Evolutionary conservation across 2,113 vertebrate species (phyloP), one percentile per base, ranked within the genome.

Genomic region (Seriola rivoliana): DNA sequence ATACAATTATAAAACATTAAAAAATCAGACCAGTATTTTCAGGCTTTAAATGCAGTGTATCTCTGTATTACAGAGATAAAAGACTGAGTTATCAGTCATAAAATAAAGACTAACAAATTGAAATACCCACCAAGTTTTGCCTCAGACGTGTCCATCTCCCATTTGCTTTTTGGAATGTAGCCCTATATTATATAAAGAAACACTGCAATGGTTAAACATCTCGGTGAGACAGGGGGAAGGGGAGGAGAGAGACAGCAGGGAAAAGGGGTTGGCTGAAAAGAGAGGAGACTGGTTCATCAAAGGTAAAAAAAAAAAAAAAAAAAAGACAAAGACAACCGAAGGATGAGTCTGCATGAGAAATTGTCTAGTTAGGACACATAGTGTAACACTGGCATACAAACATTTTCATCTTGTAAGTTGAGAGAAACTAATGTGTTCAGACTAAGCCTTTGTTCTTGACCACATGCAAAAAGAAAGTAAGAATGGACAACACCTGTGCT

Each of bases 101-200:
- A 69, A 48, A 84, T 12, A 23, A 68, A 75, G 8, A 62, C 1
- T 0, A 40, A 11, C 2, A 42, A 75, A 60, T 90, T 67, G 54
- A 92, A 94, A 94, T 92, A 97, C 98, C 95, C 95, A 99, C 98
- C 98, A 85, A 99, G 97, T 94, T 98, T 99, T 85, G 98, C 98
- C 94, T 99, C 98, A 92, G 98, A 99, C 75, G 98, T 99, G 95
- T 99, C 98, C 97, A 99, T 99, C 97, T 99, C 98, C 98, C 98
- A 99, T 97, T 99, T 99, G 97, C 98, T 99, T 99, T 99, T 99
- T 94, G 98, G 97, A 97, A 99, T 97, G 96, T 99, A 99, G 95
- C 97, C 98, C 98, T 99, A 96, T 92, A 97, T 99, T 94, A 95
- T 95, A 97, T 96, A 98, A 97, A 98, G 91, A 99, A 96, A 99